Evolutionary conservation across 1,140 invertebrate species (phyloP), one percentile per base, ranked within the genome.

Genomic region (Orchesella cincta): DNA sequence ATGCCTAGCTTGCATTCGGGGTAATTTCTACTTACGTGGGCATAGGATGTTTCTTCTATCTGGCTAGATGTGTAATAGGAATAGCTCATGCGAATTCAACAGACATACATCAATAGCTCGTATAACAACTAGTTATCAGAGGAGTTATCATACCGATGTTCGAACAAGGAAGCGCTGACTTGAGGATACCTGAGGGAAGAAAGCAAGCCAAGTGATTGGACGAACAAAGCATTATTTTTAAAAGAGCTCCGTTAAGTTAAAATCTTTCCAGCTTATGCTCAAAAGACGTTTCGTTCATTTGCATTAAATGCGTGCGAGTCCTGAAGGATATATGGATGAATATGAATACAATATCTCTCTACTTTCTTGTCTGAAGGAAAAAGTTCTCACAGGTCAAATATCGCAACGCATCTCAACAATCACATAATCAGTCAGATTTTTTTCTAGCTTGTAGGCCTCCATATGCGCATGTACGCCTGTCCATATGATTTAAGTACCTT

Each of bases 311-410:
- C 23, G 52, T 57, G 18, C 5, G 39, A 46, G 39, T 5, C 5
- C 39, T 46, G 39, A 46, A 46, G 18, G 18, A 46, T 18, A 8
- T 18, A 46, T 46, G 5, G 39, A 46, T 46, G 39, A 46, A 8
- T 46, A 8, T 46, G 39, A 46, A 46, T 46, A 46, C 39, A 46
- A 46, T 46, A 8, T 46, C 5, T n/a, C n/a, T n/a, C n/a, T n/a
- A n/a, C n/a, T 14, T 57, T 57, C 8, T 57, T 57, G 52, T 8
- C 5, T n/a, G 23, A 12, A 3, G 52, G 52, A 26, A 57, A 57
- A 57, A 57, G 52, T 57, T 57, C 52, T 57, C 23, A 57, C 52
- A 57, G 52, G 52, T 57, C 52, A 57, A 57, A 57, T 57, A 57
- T 57, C 52, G 52, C 52, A 57, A 57, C 8, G 23, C 14, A 14